Evolutionary conservation across 53 echinoderm and acorn worm species (phyloP).

Genomic region (Patiria pectinifera): DNA sequence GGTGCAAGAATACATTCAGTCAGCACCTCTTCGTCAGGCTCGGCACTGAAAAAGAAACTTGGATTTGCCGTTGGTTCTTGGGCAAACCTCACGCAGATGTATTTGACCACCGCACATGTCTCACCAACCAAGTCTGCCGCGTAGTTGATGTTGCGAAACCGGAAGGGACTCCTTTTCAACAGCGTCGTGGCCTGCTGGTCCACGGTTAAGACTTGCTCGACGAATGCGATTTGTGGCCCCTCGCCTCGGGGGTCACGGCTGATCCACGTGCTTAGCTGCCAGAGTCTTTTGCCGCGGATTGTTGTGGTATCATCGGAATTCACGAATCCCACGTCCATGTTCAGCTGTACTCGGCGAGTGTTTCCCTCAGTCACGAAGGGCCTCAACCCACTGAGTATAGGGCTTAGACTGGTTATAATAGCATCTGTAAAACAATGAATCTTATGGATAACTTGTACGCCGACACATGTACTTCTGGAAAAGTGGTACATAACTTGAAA

Average conservation of each 20-base stretch:
- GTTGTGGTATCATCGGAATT: conserved; percentile 55
- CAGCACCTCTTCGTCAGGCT: conserved; percentile 73
- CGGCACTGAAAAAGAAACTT: conserved; percentile 77
- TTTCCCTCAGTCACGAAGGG: conserved; percentile 48
- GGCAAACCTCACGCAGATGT: conserved; percentile 74
- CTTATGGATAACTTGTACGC: background rate
- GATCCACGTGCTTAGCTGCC: conserved; percentile 85
- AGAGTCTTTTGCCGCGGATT: conserved; percentile 79
- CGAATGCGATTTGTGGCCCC: conserved; percentile 61
- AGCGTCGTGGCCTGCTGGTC: conserved; percentile 56
- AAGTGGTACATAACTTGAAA: background rate
- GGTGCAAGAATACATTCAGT: conserved; percentile 75
- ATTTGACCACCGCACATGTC: conserved; percentile 72
- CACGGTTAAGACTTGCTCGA: conserved; percentile 63
- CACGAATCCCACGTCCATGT: conserved; percentile 69
- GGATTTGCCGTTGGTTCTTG: conserved; percentile 72
- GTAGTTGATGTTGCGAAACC: conserved; percentile 76
- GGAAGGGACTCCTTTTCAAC: conserved; percentile 67
- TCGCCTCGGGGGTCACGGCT: conserved; percentile 65
- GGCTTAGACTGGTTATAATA: conserved; percentile 58
- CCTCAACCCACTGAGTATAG: background rate
- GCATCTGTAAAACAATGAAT: conserved; percentile 57
- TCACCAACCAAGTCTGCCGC: conserved; percentile 72
- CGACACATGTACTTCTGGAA: background rate
- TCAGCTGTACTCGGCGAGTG: conserved; percentile 64